Conservation (phyloP, 2,113 vertebrate genomes). For the Megaceryle maxima region DNA sequence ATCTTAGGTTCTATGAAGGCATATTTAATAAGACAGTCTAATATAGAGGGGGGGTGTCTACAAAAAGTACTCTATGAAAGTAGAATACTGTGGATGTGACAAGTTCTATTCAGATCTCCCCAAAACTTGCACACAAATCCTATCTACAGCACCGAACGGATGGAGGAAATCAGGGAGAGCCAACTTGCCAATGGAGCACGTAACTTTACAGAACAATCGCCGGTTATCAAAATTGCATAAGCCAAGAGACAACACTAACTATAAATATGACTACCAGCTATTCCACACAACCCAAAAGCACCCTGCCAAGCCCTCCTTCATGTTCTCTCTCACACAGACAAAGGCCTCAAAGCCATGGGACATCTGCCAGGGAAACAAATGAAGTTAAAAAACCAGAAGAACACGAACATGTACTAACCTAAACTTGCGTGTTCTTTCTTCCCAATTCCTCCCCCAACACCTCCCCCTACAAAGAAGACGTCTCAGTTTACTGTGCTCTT, state of each 20-base stretch:
- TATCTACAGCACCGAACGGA: background rate
- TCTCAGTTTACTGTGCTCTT: constrained; percentile 42
- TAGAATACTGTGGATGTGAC: background rate
- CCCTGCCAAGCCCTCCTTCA: constrained; percentile 64
- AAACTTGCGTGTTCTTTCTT: constrained; percentile 64
- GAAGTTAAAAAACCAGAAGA: constrained; percentile 73
- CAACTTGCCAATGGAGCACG: background rate
- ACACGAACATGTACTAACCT: constrained; percentile 72
- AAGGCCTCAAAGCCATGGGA: constrained; percentile 73
- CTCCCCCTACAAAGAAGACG: constrained; percentile 22
- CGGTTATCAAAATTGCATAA: constrained; percentile 36
- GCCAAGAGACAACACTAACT: constrained; percentile 61
- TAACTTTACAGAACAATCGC: background rate
- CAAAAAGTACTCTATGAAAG: background rate
- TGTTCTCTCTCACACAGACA: constrained; percentile 71
- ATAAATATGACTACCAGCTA: constrained; percentile 63
- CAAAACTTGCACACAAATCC: background rate
- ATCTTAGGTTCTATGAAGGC: background rate
- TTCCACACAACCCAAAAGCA: constrained; percentile 28
- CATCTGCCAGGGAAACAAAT: constrained; percentile 70
- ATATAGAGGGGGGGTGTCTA: fast-evolving
- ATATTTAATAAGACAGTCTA: background rate
- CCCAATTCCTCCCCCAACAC: constrained; percentile 38
- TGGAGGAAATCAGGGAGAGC: background rate
- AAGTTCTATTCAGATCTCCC: background rate